Conservation (phyloP, 2,888 invertebrate genomes). For the Aphodius granarius region DNA sequence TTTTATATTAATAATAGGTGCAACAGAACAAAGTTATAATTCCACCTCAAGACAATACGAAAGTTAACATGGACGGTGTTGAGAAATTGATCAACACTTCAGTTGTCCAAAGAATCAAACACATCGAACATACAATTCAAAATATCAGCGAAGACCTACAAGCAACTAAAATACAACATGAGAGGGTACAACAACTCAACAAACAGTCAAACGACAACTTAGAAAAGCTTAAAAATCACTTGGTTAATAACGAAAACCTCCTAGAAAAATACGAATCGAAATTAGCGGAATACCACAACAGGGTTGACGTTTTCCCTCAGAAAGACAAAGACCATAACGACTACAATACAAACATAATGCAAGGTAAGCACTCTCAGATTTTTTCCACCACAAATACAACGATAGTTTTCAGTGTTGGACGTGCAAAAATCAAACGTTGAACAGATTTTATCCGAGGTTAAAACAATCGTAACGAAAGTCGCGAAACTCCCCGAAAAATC, state of each 20-base stretch:
- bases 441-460: slow-evolving; percentile 44
- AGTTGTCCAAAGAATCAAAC: slow-evolving; percentile 21
- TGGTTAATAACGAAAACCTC: slow-evolving; percentile 58
- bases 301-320: slow-evolving; percentile 37
- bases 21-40: slow-evolving; percentile 19
- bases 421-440: slow-evolving; percentile 45
- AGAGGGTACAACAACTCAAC: slow-evolving; percentile 53
- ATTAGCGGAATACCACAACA: slow-evolving; percentile 55
- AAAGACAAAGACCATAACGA: slow-evolving; percentile 41
- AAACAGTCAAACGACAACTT: slow-evolving; percentile 54
- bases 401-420: slow-evolving; percentile 40
- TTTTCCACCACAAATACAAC: neutral
- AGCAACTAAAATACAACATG: slow-evolving; percentile 49
- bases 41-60: slow-evolving; percentile 26
- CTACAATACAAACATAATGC: slow-evolving; percentile 47
- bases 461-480: slow-evolving; percentile 41
- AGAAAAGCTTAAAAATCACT: slow-evolving; percentile 52
- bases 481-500: slow-evolving; percentile 53
- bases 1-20: slow-evolving; percentile 5
- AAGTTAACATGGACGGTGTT: slow-evolving; percentile 23
- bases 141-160: slow-evolving; percentile 45
- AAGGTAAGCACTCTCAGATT: slow-evolving; percentile 38
- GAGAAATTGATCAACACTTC: neutral
- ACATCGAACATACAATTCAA: slow-evolving; percentile 36
- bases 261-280: slow-evolving; percentile 62